Evolutionary conservation across 2,797 vertebrate species (phyloP).

Genomic region (Gymnoscopelus braueri): DNA sequence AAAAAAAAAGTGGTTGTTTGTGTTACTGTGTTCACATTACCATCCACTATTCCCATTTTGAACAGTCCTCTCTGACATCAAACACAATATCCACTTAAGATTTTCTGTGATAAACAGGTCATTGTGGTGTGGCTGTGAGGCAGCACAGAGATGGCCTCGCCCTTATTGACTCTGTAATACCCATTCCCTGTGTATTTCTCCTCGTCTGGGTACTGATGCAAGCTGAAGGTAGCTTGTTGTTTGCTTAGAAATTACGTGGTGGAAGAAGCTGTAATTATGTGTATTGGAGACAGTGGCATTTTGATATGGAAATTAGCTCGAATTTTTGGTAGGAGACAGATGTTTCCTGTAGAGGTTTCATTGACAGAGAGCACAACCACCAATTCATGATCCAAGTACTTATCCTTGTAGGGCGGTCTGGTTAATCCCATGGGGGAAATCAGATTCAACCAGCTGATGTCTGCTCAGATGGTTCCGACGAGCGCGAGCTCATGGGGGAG

Average conservation of each 20-base stretch:
- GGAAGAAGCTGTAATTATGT: slow-evolving; percentile 1
- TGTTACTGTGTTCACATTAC: not conserved
- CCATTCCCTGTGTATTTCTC: slow-evolving; percentile 6
- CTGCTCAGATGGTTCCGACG: no score
- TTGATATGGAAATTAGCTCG: slow-evolving; percentile 12
- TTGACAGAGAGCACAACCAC: no score
- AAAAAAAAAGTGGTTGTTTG: not conserved
- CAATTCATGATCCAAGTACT: no score
- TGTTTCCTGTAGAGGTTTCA: no score
- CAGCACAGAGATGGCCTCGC: not conserved
- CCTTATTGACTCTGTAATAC: slow-evolving; percentile 2
- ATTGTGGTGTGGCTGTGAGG: not conserved
- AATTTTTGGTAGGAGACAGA: not conserved
- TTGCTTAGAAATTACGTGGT: slow-evolving; percentile 22
- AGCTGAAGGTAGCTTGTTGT: slow-evolving; percentile 3
- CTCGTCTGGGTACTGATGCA: slow-evolving; percentile 14
- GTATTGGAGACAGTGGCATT: slow-evolving; percentile 9
- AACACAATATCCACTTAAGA: slow-evolving; percentile 24
- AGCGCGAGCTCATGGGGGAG: no score
- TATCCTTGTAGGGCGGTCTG: no score
- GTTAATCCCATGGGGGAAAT: no score
- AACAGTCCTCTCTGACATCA: slow-evolving; percentile 13
- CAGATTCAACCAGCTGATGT: no score
- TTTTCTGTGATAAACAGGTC: slow-evolving; percentile 25
- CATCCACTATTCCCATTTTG: slow-evolving; percentile 6